Conservation (phyloP, 2,113 vertebrate genomes). For the Neofelis nebulosa region DNA sequence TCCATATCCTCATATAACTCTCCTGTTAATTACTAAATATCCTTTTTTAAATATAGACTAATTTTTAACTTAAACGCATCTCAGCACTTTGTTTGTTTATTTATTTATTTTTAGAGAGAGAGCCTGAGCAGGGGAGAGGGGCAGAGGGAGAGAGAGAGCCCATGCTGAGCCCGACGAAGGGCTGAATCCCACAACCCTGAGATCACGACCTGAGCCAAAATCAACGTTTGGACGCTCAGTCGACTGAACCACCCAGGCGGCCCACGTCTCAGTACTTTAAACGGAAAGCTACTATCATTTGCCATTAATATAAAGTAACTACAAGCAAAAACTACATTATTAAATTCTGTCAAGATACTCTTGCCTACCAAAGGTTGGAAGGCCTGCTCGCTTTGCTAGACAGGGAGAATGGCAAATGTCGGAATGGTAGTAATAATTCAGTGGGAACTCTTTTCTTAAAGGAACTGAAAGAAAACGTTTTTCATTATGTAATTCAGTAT, state of each 20-base stretch:
- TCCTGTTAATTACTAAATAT: neutral
- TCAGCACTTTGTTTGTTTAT: too few species aligned
- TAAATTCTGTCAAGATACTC: neutral
- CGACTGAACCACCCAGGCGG: too few species aligned
- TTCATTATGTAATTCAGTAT: neutral
- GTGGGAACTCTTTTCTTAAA: neutral
- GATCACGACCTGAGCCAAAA: too few species aligned
- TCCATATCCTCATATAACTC: neutral
- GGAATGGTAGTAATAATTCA: neutral
- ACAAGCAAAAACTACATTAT: neutral
- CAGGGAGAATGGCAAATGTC: neutral
- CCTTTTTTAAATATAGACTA: neutral
- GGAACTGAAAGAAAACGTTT: neutral
- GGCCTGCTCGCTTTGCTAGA: neutral
- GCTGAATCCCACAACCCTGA: too few species aligned
- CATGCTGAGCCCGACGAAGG: too few species aligned
- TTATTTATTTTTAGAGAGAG: too few species aligned
- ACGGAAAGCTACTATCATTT: neutral
- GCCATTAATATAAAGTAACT: neutral
- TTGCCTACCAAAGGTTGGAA: neutral
- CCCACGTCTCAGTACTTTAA: neutral
- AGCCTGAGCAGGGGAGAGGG: too few species aligned
- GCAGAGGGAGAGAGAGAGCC: too few species aligned
- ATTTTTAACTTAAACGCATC: conserved; percentile 9
- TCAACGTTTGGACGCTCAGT: too few species aligned